Base-by-base conservation (phyloP, 1,140 invertebrate genomes). In the Meloidogyne chitwoodi region DNA sequence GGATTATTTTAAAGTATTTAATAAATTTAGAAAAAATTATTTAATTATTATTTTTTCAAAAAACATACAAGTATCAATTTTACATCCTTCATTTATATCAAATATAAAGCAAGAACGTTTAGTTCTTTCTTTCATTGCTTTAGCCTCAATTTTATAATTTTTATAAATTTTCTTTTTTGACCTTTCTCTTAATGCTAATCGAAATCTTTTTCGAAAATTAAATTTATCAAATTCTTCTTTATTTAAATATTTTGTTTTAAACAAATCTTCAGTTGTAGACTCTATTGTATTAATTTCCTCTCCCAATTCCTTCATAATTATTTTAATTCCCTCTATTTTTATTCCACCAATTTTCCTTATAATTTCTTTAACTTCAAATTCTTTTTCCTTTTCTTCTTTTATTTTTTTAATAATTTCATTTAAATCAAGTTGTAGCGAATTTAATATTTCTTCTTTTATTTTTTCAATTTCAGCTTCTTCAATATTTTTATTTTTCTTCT, bases 311-410 rank as follows among this genome's bases (percentile, higher is more conserved):
- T 8, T 38, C 0, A 38, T 38, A 38, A 38, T 38, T 8, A 38
- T 8, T 10, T 38, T 38, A 6, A 38, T 38, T 10, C 34, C 34
- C 8, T 38, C 62, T 8, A 64, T 3, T 31, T 24, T 31, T 64
- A 26, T 64, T 64, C 62, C 62, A 0, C 62, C 62, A 8, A 64
- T 10, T 64, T 64, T 31, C 8, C 10, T 24, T 31, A 64, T 24
- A 31, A 8, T 26, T 68, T 61, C 27, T 68, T 41, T 68, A 41
- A n/a, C 67, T n/a, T 22, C 10, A 34, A 26, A 68, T n/a, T n/a
- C 67, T 2, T n/a, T n/a, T 68, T 2, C 67, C 10, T 68, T 68
- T 68, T 26, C 67, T 61, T 68, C 26, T 34, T 61, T 68, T 62
- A 19, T 34, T 27, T 68, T 68, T 61, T 31, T 68, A 19, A n/a